A percentile compares a stretch with the other conserved stretches of the same genome.
These are phyloP conservation scores for Acrocyrtus sp. DNA, from an alignment of 2,888 invertebrate species.

Conservation along the genomic window DNA sequence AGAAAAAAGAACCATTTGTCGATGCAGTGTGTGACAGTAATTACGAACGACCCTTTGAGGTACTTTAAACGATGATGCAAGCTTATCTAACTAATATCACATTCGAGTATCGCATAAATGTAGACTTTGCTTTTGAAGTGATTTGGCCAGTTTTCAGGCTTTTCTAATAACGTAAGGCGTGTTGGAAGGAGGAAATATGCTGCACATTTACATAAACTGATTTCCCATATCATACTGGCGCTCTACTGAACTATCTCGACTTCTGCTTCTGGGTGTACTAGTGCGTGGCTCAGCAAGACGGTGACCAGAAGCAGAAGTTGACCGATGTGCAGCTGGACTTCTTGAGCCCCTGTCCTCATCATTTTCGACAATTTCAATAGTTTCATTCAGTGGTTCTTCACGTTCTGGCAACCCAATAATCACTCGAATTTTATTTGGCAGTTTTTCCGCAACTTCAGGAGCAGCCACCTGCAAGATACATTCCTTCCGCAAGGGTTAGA, in stretches of 20 bases:
- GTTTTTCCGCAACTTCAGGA: conserved; percentile 70
- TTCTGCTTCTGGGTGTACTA: background rate
- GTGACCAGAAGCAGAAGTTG: conserved; percentile 11
- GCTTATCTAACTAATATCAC: conserved; percentile 46
- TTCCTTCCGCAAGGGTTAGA: conserved; percentile 88
- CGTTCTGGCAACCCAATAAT: conserved; percentile 74
- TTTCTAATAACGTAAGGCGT: background rate
- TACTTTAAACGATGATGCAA: no score
- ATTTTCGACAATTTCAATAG: conserved; percentile 43
- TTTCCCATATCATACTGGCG: conserved; percentile 61
- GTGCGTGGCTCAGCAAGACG: background rate
- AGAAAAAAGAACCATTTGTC: no score
- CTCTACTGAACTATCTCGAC: conserved; percentile 53
- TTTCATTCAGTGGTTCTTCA: conserved; percentile 45
- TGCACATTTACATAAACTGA: conserved; percentile 56
- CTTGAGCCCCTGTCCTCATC: conserved; percentile 10
- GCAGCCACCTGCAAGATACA: conserved; percentile 87
- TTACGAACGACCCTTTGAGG: background rate
- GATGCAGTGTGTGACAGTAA: background rate
- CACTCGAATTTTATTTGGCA: conserved; percentile 77
- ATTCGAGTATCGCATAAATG: conserved; percentile 41
- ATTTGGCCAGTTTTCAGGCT: background rate
- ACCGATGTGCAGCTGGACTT: conserved; percentile 11
- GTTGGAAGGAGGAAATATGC: background rate
- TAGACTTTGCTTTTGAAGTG: conserved; percentile 13